Conservation (phyloP, 2,888 invertebrate genomes). For the Ormyrus rosae region DNA sequence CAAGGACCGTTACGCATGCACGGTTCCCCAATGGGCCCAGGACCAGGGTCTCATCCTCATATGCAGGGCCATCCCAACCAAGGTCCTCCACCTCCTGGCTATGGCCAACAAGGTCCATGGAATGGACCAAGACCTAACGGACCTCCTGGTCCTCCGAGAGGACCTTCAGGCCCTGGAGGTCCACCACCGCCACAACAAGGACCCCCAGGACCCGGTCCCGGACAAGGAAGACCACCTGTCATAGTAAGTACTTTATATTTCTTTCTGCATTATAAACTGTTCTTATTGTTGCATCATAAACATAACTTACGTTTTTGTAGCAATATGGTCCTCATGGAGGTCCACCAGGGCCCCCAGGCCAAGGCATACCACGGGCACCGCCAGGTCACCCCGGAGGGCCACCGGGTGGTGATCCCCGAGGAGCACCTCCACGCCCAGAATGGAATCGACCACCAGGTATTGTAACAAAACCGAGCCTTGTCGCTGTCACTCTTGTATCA, state of each 20-base stretch:
- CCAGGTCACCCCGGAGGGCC: conserved; percentile 79
- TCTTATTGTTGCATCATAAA: background rate
- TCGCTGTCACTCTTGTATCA: conserved; percentile 36
- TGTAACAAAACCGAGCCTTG: background rate
- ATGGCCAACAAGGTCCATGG: conserved; percentile 79
- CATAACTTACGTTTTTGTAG: conserved; percentile 61
- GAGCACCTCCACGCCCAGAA: conserved; percentile 81
- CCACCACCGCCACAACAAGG: conserved; percentile 80
- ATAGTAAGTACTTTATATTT: conserved; percentile 76
- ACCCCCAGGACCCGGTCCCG: conserved; percentile 67
- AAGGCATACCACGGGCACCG: conserved; percentile 76
- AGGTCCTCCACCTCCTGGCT: conserved; percentile 79
- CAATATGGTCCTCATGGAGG: conserved; percentile 76
- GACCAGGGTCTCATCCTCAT: conserved; percentile 80
- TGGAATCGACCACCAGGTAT: conserved; percentile 84
- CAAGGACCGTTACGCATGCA: conserved; percentile 76
- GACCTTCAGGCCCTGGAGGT: conserved; percentile 78
- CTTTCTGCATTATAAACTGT: background rate
- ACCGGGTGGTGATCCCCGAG: conserved; percentile 80
- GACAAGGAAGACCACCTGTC: conserved; percentile 76
- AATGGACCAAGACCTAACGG: conserved; percentile 79
- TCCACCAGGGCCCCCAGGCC: conserved; percentile 78
- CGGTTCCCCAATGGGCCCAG: conserved; percentile 77
- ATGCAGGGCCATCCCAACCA: conserved; percentile 77
- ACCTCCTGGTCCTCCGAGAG: conserved; percentile 78